A percentile compares a stretch with the other conserved stretches of the same genome.
phyloP scores from a whole-genome alignment of 2,113 vertebrate genomes.

The Hyaena hyaena region DNA sequence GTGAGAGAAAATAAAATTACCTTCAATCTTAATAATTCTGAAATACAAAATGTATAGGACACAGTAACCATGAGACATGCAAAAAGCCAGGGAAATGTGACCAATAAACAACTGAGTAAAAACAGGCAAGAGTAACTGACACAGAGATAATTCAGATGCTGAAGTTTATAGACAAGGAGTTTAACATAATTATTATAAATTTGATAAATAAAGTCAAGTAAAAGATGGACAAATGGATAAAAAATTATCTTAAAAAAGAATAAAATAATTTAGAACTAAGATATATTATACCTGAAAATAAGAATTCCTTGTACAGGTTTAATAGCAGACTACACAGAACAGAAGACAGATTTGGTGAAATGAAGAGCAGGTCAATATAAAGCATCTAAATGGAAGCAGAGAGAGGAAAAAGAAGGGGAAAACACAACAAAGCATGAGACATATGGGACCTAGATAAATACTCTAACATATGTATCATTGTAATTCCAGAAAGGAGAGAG shows the following conservation, averaged over 20 bases:
- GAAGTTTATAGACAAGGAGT: not conserved
- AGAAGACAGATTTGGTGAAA: not conserved
- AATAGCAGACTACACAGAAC: not conserved
- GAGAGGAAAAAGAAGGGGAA: not conserved
- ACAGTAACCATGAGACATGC: not conserved
- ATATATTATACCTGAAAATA: not conserved
- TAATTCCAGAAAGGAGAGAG: not conserved
- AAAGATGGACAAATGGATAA: not conserved
- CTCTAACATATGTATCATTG: not conserved
- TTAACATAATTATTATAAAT: not conserved
- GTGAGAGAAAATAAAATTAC: not conserved
- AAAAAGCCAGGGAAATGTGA: not conserved
- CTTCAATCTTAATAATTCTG: not conserved
- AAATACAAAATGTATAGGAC: not conserved
- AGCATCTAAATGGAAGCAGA: not conserved
- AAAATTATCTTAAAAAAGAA: not conserved
- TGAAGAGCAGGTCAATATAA: not conserved
- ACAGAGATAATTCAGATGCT: not conserved
- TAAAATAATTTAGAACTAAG: not conserved
- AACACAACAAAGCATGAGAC: not conserved
- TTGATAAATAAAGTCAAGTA: not conserved
- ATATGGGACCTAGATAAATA: not conserved
- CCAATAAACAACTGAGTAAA: not conserved
- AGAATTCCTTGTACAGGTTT: not conserved
- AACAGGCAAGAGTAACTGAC: not conserved